Evolutionary conservation across 2,797 vertebrate species (phyloP).

Genomic region (Parauchenoglanis punctatus): DNA sequence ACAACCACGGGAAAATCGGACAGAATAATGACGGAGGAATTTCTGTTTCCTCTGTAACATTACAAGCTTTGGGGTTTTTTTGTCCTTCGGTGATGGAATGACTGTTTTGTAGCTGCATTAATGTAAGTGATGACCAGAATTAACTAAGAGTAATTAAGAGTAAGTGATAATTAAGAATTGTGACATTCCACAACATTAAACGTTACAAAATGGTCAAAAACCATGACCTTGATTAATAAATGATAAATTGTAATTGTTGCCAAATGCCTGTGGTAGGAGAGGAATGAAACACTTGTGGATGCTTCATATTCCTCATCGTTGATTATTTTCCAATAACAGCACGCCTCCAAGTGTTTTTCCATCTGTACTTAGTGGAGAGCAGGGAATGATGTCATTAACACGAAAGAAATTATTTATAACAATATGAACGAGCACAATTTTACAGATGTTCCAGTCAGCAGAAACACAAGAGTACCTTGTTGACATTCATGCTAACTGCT

Average conservation of each 20-base stretch:
- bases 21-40: neutral
- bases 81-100: neutral
- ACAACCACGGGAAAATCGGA: neutral
- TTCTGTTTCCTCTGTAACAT: neutral
- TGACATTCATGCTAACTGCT: too few species aligned
- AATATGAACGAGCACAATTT: neutral
- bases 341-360: too few species aligned
- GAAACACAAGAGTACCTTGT: neutral
- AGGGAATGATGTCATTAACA: neutral
- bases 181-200: neutral
- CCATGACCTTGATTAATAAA: neutral
- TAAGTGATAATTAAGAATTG: too few species aligned
- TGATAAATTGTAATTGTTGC: neutral
- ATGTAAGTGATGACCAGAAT: neutral
- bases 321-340: too few species aligned
- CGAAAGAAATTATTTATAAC: too few species aligned
- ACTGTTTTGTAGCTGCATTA: neutral
- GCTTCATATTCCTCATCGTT: neutral
- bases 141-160: too few species aligned
- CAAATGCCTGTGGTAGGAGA: neutral
- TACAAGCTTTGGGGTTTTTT: neutral
- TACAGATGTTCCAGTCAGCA: neutral
- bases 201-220: neutral
- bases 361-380: neutral
- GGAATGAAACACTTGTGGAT: neutral